Evolutionary conservation across 1,140 invertebrate genomes (phyloP).

Genomic region (Aculops lycopersici): DNA sequence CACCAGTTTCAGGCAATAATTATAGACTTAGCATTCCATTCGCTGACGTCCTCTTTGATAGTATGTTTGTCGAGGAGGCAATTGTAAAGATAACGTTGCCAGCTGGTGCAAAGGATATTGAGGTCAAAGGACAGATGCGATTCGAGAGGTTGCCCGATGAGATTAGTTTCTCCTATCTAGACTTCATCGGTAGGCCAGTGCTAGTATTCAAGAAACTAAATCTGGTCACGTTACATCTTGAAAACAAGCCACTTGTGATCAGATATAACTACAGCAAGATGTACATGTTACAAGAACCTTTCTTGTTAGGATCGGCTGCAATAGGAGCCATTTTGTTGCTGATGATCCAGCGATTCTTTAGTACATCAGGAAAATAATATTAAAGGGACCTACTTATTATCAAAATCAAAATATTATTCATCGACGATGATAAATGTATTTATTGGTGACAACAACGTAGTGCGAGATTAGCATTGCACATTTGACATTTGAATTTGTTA

Average conservation of each 20-base stretch:
- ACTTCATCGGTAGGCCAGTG: conserved; percentile 64
- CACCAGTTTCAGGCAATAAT: conserved; percentile 28
- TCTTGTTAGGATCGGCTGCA: conserved; percentile 40
- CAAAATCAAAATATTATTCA: no score
- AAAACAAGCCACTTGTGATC: conserved; percentile 36
- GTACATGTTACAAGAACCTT: conserved; percentile 55
- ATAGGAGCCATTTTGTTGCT: conserved; percentile 55
- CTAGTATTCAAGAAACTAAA: conserved; percentile 52
- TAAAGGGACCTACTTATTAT: no score
- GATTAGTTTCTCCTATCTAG: conserved; percentile 69
- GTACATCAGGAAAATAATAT: no score
- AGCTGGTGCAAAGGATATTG: conserved; percentile 47
- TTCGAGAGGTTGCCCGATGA: conserved; percentile 36
- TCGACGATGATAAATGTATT: no score
- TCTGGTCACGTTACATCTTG: conserved; percentile 81
- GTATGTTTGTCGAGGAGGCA: conserved; percentile 75
- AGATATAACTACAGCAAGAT: conserved; percentile 54
- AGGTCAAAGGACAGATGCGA: conserved; percentile 45
- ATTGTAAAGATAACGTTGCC: conserved; percentile 68
- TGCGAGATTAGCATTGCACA: no score
- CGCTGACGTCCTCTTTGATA: conserved; percentile 80
- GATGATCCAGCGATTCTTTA: no score
- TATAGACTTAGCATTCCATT: conserved; percentile 66
- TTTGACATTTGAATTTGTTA: no score
- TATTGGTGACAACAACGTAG: no score